These are phyloP conservation scores for Martes martes DNA, from an alignment of 2,113 vertebrate species.

Conservation along the genomic window DNA sequence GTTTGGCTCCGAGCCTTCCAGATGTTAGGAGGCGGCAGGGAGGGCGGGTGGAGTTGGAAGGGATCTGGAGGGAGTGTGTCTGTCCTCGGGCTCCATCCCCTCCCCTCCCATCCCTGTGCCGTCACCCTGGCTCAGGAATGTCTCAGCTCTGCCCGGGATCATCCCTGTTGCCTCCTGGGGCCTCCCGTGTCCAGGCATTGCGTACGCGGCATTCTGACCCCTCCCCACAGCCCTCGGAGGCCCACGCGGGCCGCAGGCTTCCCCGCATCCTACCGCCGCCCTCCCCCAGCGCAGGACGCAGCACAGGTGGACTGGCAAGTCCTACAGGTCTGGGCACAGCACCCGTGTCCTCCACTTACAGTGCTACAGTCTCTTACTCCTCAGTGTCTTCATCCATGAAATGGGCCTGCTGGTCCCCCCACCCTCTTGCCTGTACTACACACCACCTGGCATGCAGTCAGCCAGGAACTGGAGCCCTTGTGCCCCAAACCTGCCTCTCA, in stretches of 20 bases:
- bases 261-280: accelerated
- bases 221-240: background rate
- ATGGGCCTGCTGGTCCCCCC: background rate
- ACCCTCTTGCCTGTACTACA: accelerated
- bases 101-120: background rate
- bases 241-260: background rate
- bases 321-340: background rate
- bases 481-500: background rate
- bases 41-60: background rate
- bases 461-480: background rate
- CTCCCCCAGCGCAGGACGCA: background rate
- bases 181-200: background rate
- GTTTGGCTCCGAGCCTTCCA: background rate
- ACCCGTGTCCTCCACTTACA: background rate
- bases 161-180: background rate
- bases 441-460: background rate
- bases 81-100: background rate
- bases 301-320: background rate
- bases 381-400: background rate
- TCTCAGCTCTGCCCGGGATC: background rate
- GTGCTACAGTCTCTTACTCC: background rate
- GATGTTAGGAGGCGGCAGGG: background rate
- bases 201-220: background rate
- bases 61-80: background rate
- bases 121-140: background rate